Base-by-base conservation (phyloP, 2,888 invertebrate species). In the Cheilosia grossa region DNA sequence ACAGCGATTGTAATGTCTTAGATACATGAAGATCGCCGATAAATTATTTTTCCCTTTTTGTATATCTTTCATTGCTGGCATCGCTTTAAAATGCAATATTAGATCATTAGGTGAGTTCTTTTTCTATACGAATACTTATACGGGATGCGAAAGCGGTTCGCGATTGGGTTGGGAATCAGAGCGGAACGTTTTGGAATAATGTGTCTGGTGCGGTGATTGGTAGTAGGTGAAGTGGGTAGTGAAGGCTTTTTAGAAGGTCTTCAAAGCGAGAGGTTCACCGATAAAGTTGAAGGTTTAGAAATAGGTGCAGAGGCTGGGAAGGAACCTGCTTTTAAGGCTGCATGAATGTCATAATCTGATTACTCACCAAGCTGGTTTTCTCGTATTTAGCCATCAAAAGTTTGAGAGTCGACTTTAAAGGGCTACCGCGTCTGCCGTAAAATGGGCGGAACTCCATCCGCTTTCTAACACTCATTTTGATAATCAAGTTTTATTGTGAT, bases 1-100 rank as follows among this genome's bases (percentile, higher is more conserved):
- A 90, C 91, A 91, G 90, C 91, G 90, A 91, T 91, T 91, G 92
- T 91, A 91, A 91, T 91, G 91, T 91, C 91, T 91, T 90, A 91
- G 90, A 89, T 91, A 91, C 91, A 91, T 89, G 91, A 90, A 91
- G 92, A 91, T 91, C 89, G 87, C 79, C 90, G 91, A 91, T 91
- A 91, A 91, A 90, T 88, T 88, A 88, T 89, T 88, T 89, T 88
- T 88, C 88, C 88, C 89, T 44, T 61, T 24, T 27, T 40, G 37
- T 19, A 9, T 72, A 40, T 70, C 30, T 30, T 17, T 30, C 27
- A 42, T 27, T 42, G 42, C 19, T 59, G 56, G 21, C 42, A 79
- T 79, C 58, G 10, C 13, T 37, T 72, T 66, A 5, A 59, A 73
- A 79, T 66, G 59, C 37, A 73, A 59, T 66, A 66, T 73, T 73